phyloP scores from a whole-genome alignment of 2,113 vertebrate genomes.

The Rhipidura dahli region DNA sequence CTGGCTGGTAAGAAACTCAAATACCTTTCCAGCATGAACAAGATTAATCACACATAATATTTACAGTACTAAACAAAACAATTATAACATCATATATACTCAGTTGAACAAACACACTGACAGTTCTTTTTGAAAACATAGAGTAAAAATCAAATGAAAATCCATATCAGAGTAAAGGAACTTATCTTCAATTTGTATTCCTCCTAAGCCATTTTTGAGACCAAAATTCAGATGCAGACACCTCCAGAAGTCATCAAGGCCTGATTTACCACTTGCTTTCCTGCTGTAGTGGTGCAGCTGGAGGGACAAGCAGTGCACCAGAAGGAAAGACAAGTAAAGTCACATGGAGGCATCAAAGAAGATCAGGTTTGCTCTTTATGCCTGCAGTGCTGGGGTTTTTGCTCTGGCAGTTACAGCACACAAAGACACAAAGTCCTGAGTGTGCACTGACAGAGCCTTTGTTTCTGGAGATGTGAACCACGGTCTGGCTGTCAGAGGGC shows the following conservation, averaged over 20 bases:
- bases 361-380: not conserved
- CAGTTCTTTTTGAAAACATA: conserved; percentile 31
- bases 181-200: conserved; percentile 9
- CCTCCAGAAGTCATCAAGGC: not conserved
- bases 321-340: not conserved
- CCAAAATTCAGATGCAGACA: not conserved
- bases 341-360: not conserved
- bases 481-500: not conserved
- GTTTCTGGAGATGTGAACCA: not conserved
- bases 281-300: not conserved
- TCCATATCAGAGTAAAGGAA: not conserved
- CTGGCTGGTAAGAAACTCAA: not conserved
- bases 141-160: not conserved
- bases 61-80: conserved; percentile 60
- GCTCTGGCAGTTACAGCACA: not conserved
- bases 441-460: too few relatives aligned
- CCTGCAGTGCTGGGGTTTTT: not conserved
- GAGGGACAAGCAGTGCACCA: not conserved
- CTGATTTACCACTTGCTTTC: not conserved
- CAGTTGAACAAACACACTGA: conserved; percentile 53
- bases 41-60: conserved; percentile 42
- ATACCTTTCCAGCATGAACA: not conserved
- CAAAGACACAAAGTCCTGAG: not conserved
- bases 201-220: conserved; percentile 1
- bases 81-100: conserved; percentile 60